Evolutionary conservation across 2,797 vertebrate species (phyloP).

Genomic region (Scleropages formosus): DNA sequence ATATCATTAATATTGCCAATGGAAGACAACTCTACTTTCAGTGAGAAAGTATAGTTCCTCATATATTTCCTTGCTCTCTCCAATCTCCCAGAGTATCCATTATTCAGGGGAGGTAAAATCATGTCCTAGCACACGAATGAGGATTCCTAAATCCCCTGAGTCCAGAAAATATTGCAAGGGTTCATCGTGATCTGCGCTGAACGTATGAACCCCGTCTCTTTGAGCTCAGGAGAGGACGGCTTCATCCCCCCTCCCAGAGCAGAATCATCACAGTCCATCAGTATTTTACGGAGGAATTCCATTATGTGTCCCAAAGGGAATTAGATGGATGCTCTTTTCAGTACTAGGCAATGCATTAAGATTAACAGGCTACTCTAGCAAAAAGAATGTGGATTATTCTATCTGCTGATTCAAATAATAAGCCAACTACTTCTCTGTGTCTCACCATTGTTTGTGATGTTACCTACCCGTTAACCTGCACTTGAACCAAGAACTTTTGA

Average conservation of each 20-base stretch:
- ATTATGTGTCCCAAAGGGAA: no score
- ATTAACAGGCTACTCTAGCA: no score
- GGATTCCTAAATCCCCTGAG: constrained; percentile 18
- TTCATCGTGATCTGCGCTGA: constrained; percentile 10
- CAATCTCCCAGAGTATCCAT: constrained; percentile 26
- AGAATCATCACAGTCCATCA: no score
- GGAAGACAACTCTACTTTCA: not conserved
- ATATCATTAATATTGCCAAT: not conserved
- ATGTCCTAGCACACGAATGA: constrained; percentile 34
- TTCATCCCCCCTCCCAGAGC: not conserved
- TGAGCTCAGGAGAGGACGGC: constrained; percentile 19
- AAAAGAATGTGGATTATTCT: no score
- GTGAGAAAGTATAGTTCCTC: not conserved
- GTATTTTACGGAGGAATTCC: no score
- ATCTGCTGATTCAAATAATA: no score
- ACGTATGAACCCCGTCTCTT: constrained; percentile 16
- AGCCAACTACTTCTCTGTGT: no score
- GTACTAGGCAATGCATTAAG: no score
- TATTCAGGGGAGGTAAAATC: constrained; percentile 39
- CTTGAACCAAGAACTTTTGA: no score
- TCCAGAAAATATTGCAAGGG: not conserved
- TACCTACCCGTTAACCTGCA: no score
- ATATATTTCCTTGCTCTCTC: not conserved
- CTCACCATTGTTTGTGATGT: no score
- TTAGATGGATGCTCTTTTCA: no score